These are phyloP conservation scores for Patella ulyssiponensis DNA, from an alignment of 2,888 invertebrate species.

Conservation along the genomic window DNA sequence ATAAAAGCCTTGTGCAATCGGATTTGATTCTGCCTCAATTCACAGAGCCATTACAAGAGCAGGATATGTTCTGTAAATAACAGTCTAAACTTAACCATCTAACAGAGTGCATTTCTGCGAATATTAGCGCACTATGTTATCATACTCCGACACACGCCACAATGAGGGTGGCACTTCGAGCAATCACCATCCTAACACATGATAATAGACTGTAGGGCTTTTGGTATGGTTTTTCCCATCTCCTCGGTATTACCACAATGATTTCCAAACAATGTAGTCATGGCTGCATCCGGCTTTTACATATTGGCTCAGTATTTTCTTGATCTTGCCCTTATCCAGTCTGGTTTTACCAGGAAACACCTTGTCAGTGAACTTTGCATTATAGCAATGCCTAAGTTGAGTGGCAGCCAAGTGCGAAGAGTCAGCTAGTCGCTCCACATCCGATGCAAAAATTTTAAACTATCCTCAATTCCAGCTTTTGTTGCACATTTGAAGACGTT, in stretches of 20 bases:
- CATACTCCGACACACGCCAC: not conserved
- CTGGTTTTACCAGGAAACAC: no score
- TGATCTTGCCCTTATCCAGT: not conserved
- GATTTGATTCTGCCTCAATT: no score
- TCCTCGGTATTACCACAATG: not conserved
- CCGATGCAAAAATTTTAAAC: conserved; percentile 16
- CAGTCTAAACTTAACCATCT: no score
- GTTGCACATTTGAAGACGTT: conserved; percentile 15
- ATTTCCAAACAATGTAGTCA: not conserved
- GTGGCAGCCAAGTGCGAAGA: conserved; percentile 10
- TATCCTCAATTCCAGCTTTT: conserved; percentile 19
- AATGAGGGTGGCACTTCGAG: not conserved
- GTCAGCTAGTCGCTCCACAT: conserved; percentile 12
- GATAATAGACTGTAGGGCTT: not conserved
- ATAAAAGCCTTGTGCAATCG: no score
- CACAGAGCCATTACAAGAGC: no score
- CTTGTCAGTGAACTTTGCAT: no score
- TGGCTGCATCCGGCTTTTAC: no score
- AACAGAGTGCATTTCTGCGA: no score
- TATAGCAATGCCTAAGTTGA: conserved; percentile 9
- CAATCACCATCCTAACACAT: not conserved
- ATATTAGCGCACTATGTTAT: no score
- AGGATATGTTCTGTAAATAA: no score
- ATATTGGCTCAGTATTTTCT: not conserved
- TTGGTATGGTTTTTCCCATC: not conserved